Percentiles rank a stretch among this genome's conserved stretches.
Conservation (phyloP, 2,113 vertebrate species). For the Callopanchax toddi region DNA sequence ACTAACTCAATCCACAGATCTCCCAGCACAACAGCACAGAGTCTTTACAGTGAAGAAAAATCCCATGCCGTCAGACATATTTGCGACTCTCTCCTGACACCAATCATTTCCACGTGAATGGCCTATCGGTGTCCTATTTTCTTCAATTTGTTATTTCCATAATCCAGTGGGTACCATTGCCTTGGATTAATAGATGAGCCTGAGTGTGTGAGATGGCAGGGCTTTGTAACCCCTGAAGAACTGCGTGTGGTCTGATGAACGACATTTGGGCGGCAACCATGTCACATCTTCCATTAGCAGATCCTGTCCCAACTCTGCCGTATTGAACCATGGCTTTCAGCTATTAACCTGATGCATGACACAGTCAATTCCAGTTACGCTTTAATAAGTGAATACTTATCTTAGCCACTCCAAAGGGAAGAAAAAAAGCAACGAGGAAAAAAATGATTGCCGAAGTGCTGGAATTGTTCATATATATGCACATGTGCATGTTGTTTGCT, state of each 20-base stretch:
- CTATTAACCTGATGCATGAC: constrained; percentile 98
- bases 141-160: constrained; percentile 81
- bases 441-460: constrained; percentile 38
- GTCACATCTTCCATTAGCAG: constrained; percentile 99
- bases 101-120: constrained; percentile 78
- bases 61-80: constrained; percentile 55
- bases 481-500: constrained; percentile 19
- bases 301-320: constrained; percentile 90
- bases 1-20: constrained; percentile 62
- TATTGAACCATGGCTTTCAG: constrained; percentile 93
- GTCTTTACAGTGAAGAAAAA: constrained; percentile 51
- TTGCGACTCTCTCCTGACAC: constrained; percentile 75
- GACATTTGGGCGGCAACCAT: constrained; percentile 88
- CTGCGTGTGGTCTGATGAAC: constrained; percentile 93
- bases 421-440: constrained; percentile 47
- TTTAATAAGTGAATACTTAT: constrained; percentile 97
- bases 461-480: constrained; percentile 77
- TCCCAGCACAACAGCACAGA: constrained; percentile 60
- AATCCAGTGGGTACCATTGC: constrained; percentile 81
- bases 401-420: constrained; percentile 72
- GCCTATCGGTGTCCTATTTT: constrained; percentile 77
- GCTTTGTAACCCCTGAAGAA: constrained; percentile 90
- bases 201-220: constrained; percentile 89
- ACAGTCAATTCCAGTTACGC: constrained; percentile 95
- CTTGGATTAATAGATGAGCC: constrained; percentile 90